Evolutionary conservation across 2,888 invertebrate genomes (phyloP).

Genomic region (Graphium colonna): DNA sequence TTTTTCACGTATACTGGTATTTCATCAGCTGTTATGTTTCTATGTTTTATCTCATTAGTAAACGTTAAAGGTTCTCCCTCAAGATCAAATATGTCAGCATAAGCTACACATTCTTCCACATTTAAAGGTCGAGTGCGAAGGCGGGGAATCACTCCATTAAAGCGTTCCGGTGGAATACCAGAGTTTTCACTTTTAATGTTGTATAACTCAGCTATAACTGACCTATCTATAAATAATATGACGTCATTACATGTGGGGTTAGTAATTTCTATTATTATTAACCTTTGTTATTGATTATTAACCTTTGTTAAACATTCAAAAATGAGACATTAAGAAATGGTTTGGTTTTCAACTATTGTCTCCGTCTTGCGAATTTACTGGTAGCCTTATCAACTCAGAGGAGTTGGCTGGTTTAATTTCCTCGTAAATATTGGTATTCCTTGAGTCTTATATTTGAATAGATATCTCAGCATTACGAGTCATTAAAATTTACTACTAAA

Average conservation of each 20-base stretch:
- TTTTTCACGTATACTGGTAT: no score
- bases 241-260: conserved; percentile 19
- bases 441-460: no score
- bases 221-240: conserved; percentile 22
- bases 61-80: no score
- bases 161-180: no score
- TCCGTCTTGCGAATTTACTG: conserved; percentile 5
- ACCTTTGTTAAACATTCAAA: conserved; percentile 16
- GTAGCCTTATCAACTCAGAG: conserved; percentile 3
- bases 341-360: conserved; percentile 17
- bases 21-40: no score
- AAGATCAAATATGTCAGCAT: no score
- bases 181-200: conserved; percentile 8
- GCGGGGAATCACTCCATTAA: no score
- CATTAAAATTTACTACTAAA: conserved; percentile 8
- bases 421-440: no score
- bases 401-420: not conserved
- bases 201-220: conserved; percentile 20
- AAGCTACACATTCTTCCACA: no score
- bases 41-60: no score
- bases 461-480: no score
- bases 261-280: conserved; percentile 14
- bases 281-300: conserved; percentile 16
- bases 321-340: conserved; percentile 21
- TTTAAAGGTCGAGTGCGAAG: no score